Percentiles rank a stretch among this genome's conserved stretches.
Evolutionary conservation across 1,140 invertebrate genomes (phyloP).

Genomic region (Cepaea nemoralis): DNA sequence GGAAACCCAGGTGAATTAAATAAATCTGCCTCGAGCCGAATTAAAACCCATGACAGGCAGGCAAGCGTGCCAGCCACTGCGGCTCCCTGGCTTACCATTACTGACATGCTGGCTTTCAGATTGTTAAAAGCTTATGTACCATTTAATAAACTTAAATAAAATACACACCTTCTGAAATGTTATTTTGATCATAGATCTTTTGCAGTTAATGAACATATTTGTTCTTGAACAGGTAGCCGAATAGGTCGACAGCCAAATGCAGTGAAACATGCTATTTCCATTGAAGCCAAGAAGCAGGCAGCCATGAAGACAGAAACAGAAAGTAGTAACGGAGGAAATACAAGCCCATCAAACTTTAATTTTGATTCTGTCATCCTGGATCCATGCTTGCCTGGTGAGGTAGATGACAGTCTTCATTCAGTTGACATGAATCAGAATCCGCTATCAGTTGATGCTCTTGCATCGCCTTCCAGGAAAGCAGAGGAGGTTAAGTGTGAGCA

Average conservation of each 20-base stretch:
- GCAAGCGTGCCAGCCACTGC: too few species aligned
- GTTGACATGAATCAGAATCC: not conserved
- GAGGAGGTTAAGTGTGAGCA: not conserved
- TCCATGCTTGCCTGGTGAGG: constrained; percentile 5
- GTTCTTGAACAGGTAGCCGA: constrained; percentile 55
- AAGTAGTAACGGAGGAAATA: not conserved
- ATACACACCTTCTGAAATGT: too few species aligned
- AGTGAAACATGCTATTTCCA: constrained; percentile 66
- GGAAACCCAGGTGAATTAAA: too few species aligned
- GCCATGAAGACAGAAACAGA: constrained; percentile 26
- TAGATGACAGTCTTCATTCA: not conserved
- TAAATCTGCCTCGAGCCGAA: too few species aligned
- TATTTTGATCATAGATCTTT: too few species aligned
- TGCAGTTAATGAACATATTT: too few species aligned
- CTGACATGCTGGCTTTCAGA: too few species aligned
- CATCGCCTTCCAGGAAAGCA: not conserved
- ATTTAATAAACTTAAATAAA: too few species aligned
- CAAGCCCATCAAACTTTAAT: constrained; percentile 34
- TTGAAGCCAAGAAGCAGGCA: constrained; percentile 60
- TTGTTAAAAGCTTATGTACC: too few species aligned
- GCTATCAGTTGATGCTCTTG: not conserved
- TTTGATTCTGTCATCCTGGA: constrained; percentile 30
- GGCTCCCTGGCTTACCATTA: too few species aligned
- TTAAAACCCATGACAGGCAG: too few species aligned
- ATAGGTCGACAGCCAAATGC: constrained; percentile 70